Evolutionary conservation across 2,113 vertebrate species (phyloP), one percentile per base, ranked within the genome.

Genomic region (Psittacus erithacus): DNA sequence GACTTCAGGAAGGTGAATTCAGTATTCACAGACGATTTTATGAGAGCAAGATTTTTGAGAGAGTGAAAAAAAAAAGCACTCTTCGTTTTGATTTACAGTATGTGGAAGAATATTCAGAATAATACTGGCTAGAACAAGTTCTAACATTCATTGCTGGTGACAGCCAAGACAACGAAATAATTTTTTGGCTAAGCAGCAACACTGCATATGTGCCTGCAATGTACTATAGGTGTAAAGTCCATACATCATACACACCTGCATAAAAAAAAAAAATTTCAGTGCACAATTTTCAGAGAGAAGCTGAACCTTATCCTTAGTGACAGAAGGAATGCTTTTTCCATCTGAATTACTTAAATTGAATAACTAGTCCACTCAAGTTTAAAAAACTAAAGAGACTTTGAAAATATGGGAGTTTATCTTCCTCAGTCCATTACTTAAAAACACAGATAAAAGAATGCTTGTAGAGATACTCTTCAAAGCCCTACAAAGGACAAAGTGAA

Each of bases 271-370:
- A 52, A 39, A 43, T 3, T 31, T 49, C 63, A 67, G 29, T 29
- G 55, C 29, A 85, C 22, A 70, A 16, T 70, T 90, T 86, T 77
- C 63, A 90, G 50, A 75, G n/a, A 44, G n/a, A 90, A 77, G 50
- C 3, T 86, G 80, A 95, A 84, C 60, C 25, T 69, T 52, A 65
- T 22, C 31, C 71, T 83, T 60, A 43, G 31, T 85, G 84, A 95
- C 70, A 94, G 67, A 65, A 92, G 77, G 60, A 96, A 95, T 86
- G 91, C 3, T 69, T 73, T 63, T 70, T 70, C 33, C 23, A n/a
- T 67, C 35, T 38, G 27, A 64, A 83, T 59, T 83, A 76, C 38
- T 82, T 74, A 43, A 91, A 71, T 15, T n/a, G 33, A 92, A 5
- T 59, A 88, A 88, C 16, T 53, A 91, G 80, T 39, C n/a, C 24